Base-by-base conservation (phyloP, 2,797 vertebrate genomes). In the Tarsius wallacei region DNA sequence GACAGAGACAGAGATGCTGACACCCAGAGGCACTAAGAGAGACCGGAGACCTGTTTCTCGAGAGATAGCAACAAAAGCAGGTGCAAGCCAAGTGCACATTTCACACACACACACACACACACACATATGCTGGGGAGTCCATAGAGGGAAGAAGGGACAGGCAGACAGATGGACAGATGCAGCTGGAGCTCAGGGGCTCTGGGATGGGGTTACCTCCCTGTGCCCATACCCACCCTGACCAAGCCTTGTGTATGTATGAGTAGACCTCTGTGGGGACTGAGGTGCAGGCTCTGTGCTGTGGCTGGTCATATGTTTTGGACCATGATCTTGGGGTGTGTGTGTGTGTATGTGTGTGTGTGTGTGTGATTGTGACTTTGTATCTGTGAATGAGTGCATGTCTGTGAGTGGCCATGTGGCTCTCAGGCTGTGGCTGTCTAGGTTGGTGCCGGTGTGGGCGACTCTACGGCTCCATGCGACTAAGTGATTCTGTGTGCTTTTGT, bases 391-490 rank as follows among this genome's bases (percentile, higher is more conserved):
- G 42, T 42, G 42, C 42, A 42, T 42, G 42, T 42, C 42, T 1
- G 17, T 5, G n/a, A 7, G 47, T 1, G n/a, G 24, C 14, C 2
- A 0, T 7, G 1, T 8, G 15, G 86, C 33, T 17, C 17, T 24
- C 59, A 66, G 68, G 16, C 0, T 17, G 14, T 31, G 66, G 26
- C 53, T 16, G 15, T 66, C 49, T 66, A 28, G 57, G 31, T 16
- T 3, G 42, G 42, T 14, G 28, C 17, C 22, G 19, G 0, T 12
- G 28, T 68, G 53, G 22, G 57, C 7, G 0, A 31, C 47, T 66
- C 49, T n/a, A 5, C 51, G 6, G 64, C 64, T 2, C 55, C 55
- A 2, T 15, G 19, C 0, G 14, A 21, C 12, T 5, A 15, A 14
- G 36, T 33, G 6, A 19, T 7, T 33, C 57, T 47, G 15, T 55